Base-by-base conservation (phyloP, 2,113 vertebrate genomes). In the Cyprinodon variegatus region DNA sequence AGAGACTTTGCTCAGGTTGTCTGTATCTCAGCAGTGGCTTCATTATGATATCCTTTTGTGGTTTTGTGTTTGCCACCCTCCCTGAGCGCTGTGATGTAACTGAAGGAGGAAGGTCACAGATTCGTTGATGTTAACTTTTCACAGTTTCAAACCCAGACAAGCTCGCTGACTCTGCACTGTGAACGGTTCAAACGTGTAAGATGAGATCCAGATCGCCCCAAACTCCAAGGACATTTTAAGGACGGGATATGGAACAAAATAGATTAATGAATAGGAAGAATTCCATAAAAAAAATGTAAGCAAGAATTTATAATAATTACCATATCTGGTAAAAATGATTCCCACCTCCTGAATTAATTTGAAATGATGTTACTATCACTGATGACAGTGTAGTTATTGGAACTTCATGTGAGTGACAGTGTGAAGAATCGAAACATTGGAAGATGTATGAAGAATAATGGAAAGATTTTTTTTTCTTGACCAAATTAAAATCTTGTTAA, bases 161-260 rank as follows among this genome's bases (percentile, higher is more conserved):
- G 83, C 50, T 22, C 4, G 84, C 93, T 93, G 90, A 93, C 53
- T 62, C 84, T 79, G 93, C 93, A 89, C 60, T 72, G 73, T n/a
- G 48, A 29, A 65, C 80, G 76, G 77, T 71, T 77, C 76, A 68
- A 70, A 79, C 80, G 67, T 83, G 90, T 87, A 93, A 93, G 86
- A 77, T 79, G 90, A 92, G 90, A 92, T 82, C 82, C 85, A 62
- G 70, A 81, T 83, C n/a, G 60, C 73, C 68, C 65, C 85, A 89
- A 82, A 79, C 72, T 85, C 77, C 90, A 93, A 93, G 90, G 89
- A 84, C 90, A 70, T 45, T 46, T 71, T 38, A 63, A 85, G 68
- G 68, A 82, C 76, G 38, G 48, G 46, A 72, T 15, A 46, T 64
- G 46, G 57, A 15, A 59, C 39, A 61, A 76, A 9, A 29, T 59